These are phyloP conservation scores for Sebastolobus altivelis DNA, from an alignment of 2,797 vertebrate genomes.

Conservation along the genomic window DNA sequence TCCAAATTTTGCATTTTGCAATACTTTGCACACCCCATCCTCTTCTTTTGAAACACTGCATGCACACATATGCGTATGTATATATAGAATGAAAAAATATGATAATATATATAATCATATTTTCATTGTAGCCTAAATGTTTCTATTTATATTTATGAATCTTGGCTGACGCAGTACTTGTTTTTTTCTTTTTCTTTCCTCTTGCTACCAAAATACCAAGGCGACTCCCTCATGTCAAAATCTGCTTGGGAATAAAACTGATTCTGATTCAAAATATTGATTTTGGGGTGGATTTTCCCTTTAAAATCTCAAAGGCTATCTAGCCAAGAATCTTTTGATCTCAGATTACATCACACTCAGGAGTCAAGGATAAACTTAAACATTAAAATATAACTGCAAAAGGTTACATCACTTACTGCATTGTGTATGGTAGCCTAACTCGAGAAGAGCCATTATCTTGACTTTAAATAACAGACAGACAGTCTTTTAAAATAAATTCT, in stretches of 20 bases:
- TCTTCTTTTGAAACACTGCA: background rate
- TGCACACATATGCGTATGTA: background rate
- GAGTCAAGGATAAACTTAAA: conserved; percentile 27
- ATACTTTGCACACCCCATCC: background rate
- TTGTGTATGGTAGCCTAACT: background rate
- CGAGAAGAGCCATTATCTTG: background rate
- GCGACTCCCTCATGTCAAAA: background rate
- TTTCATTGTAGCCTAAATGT: background rate
- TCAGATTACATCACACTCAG: conserved; percentile 45
- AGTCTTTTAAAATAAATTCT: background rate
- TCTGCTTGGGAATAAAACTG: background rate
- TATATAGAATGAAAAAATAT: no score
- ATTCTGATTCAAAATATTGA: background rate
- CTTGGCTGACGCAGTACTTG: background rate
- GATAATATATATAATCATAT: background rate
- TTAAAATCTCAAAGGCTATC: conserved; percentile 8
- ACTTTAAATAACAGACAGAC: background rate
- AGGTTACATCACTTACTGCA: conserved; percentile 41
- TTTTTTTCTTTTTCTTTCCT: background rate
- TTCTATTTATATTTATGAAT: background rate
- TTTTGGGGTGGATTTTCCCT: conserved; percentile 13
- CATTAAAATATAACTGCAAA: conserved; percentile 31
- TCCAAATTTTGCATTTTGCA: background rate
- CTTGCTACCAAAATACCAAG: background rate
- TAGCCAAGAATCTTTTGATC: conserved; percentile 25